These are phyloP conservation scores for Enteromius thamalakanensis DNA, from an alignment of 2,797 vertebrate species.

Conservation along the genomic window DNA sequence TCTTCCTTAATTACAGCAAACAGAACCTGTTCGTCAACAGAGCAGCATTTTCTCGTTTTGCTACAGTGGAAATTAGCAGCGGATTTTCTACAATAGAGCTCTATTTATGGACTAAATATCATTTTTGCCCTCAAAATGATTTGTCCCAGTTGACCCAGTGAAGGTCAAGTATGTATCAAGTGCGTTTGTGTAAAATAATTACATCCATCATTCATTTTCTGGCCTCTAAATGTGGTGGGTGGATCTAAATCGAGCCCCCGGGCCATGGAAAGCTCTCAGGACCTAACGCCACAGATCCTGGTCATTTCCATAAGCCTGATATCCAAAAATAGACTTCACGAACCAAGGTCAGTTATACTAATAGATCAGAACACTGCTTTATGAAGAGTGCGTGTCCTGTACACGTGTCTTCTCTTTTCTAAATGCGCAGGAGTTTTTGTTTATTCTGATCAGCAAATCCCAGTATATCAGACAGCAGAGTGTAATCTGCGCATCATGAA, in stretches of 20 bases:
- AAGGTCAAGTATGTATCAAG: constrained; percentile 37
- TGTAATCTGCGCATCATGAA: constrained; percentile 47
- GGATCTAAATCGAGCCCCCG: constrained; percentile 52
- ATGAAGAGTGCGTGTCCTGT: neutral
- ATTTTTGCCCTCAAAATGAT: constrained; percentile 29
- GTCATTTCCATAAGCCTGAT: constrained; percentile 51
- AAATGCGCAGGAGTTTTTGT: constrained; percentile 20
- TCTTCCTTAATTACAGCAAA: constrained; percentile 36
- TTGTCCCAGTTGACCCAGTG: constrained; percentile 13
- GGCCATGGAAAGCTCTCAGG: constrained; percentile 39
- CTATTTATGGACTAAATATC: constrained; percentile 17
- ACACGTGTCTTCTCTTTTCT: neutral
- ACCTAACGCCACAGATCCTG: constrained; percentile 34
- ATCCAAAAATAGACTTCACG: constrained; percentile 39
- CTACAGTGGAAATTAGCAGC: constrained; percentile 1
- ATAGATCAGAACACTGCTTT: constrained; percentile 9
- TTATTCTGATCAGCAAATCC: constrained; percentile 33
- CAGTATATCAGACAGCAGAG: constrained; percentile 42
- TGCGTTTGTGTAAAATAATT: constrained; percentile 37
- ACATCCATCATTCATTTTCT: constrained; percentile 54
- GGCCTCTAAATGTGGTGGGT: constrained; percentile 47
- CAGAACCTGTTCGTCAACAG: constrained; percentile 24
- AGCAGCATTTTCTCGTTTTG: neutral
- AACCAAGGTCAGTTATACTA: constrained; percentile 9
- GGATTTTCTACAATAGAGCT: neutral